Evolutionary conservation across 2,888 invertebrate genomes (phyloP), one percentile per base, ranked within the genome.

Genomic region (Tholera decimalis): DNA sequence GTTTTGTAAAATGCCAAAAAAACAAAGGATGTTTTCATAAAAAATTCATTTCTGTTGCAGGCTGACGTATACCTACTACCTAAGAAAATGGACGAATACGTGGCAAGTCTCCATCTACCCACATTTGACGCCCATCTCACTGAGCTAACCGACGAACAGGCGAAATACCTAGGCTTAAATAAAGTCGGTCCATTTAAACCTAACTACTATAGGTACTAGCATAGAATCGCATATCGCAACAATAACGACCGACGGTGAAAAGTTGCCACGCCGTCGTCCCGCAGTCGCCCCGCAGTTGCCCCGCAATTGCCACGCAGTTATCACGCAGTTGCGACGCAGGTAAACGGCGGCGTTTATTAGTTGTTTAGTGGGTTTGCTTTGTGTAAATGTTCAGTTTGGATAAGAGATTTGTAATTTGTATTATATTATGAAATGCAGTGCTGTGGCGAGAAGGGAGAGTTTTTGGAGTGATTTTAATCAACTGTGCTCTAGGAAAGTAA

Each of bases 1-100:
- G n/a, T 9, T 26, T 46, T 26, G 1, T 1, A 0, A 33, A 7
- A 3, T 13, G 1, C n/a, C 1, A 0, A 11, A 1, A 2, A 0
- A 30, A 30, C 49, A n/a, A 44, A 44, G 33, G 61, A 78, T 33
- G n/a, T 78, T 74, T 68, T 69, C 37, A 62, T 49, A 44, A 53
- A 22, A 8, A 26, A 55, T 68, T 39, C 24, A 28, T 44, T 41
- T 68, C 46, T 55, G 35, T 80, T 65, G 6, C 91, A 96, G 95
- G 97, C 99, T 75, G 99, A 99, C 91, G 99, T 99, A 20, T 99
- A 99, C 94, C 96, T 99, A 78, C 96, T 99, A 85, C 99, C 99
- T 56, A 99, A 99, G 96, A 99, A 99, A 96, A 99, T 99, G 99
- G 99, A 99, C 95, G 99, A 99, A 88, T 99, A 99, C 92, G 99